Base-by-base conservation (phyloP, 1,140 invertebrate species). In the Cepaea nemoralis region DNA sequence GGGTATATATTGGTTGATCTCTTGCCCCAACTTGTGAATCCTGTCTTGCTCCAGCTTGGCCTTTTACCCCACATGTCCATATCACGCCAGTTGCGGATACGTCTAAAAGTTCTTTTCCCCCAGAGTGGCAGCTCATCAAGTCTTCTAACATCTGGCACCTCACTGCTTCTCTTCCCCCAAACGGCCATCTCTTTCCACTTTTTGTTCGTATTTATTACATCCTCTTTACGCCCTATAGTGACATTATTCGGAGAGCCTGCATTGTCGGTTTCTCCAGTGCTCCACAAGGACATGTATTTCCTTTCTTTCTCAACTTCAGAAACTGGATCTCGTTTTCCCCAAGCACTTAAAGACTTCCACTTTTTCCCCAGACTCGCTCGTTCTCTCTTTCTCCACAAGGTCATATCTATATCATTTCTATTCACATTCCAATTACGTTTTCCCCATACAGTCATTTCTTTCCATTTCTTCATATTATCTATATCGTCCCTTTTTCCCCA, bases 31-130 rank as follows among this genome's bases (percentile, higher is more conserved):
- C 73, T 75, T 31, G 40, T 50, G 42, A 75, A 75, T 1, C 73
- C 73, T 22, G 73, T 75, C 39, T 42, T 75, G 16, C 24, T 50
- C 73, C 73, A 75, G 42, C 73, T 75, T 1, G 73, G 73, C 45
- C 73, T 75, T 27, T 75, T 75, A 2, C 40, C 42, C 73, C 73
- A 75, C 45, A 75, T 24, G 42, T 27, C 73, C 73, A 75, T 75
- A 35, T 75, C 73, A 1, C 73, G 39, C 73, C 73, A 75, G 24
- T 75, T 75, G 19, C 45, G 8, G 31, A 75, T 45, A n/a, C 31
- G 40, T 10, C 45, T 50, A 35, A 40, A 27, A 6, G 19, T 50
- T 12, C 73, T n/a, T 35, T 75, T 50, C 1, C 35, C 35, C 69
- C 69, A 40, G 2, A 71, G 19, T 22, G 16, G 42, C 14, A 2